These are phyloP conservation scores for Suricata suricatta DNA, from an alignment of 2,113 vertebrate genomes.

Conservation along the genomic window DNA sequence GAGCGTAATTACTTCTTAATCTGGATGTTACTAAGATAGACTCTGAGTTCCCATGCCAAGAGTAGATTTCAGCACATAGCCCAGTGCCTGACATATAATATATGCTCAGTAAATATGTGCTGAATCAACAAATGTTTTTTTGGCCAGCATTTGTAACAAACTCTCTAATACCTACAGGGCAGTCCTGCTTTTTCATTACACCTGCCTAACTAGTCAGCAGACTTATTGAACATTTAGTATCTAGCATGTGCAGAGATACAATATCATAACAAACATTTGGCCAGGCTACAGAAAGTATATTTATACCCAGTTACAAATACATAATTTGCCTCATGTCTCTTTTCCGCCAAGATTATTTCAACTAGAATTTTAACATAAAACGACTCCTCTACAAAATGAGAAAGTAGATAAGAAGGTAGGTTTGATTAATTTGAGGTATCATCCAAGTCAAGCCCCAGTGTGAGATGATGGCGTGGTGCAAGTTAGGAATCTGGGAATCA, in stretches of 20 bases:
- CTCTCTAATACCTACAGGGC: not conserved
- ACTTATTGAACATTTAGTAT: conserved; percentile 24
- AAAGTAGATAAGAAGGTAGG: not conserved
- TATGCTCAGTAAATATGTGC: conserved; percentile 8
- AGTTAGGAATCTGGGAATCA: not conserved
- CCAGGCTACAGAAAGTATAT: not conserved
- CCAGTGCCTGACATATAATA: not conserved
- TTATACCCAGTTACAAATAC: not conserved
- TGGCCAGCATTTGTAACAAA: not conserved
- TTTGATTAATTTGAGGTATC: not conserved
- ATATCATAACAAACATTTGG: not conserved
- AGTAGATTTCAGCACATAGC: not conserved
- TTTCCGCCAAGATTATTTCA: not conserved
- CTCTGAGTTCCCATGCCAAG: not conserved
- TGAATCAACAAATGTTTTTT: conserved; percentile 2
- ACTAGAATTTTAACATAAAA: not conserved
- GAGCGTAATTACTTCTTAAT: not conserved
- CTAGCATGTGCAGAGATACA: not conserved
- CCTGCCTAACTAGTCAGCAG: not conserved
- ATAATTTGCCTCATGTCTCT: not conserved
- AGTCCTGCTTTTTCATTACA: not conserved
- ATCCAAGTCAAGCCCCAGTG: not conserved
- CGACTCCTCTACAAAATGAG: not conserved
- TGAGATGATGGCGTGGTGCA: not conserved
- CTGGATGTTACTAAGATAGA: not conserved